A percentile compares a stretch with the other conserved stretches of the same genome.
Conservation (phyloP, 2,113 vertebrate species). For the Python bivittatus region DNA sequence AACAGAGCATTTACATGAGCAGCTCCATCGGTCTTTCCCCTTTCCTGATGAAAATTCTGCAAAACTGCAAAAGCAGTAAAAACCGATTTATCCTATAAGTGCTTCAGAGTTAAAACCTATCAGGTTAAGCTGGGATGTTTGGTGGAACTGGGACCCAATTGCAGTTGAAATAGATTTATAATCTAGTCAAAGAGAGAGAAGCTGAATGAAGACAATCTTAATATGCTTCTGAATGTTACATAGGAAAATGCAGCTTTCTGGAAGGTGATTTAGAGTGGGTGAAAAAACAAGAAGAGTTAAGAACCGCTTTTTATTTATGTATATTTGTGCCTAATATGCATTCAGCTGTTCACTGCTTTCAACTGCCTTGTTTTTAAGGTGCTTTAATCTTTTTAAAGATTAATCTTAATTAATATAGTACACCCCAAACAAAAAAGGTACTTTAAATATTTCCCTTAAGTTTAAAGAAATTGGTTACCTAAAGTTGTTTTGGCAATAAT, state of each 20-base stretch:
- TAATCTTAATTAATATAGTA: neutral
- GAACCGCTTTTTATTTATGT: neutral
- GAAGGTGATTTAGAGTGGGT: neutral
- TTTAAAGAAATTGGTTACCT: neutral
- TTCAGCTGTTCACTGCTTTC: neutral
- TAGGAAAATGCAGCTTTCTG: neutral
- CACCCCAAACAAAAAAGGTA: neutral
- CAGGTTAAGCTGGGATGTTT: neutral
- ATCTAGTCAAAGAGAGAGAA: neutral
- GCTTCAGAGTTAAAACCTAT: conserved; percentile 10
- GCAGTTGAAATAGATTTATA: conserved; percentile 12
- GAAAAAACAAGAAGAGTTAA: neutral
- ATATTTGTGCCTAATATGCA: neutral
- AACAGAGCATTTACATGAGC: no score
- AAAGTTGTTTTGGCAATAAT: neutral
- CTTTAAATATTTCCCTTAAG: neutral
- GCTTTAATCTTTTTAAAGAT: no score
- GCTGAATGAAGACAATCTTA: neutral
- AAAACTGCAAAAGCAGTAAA: no score
- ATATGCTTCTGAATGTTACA: neutral
- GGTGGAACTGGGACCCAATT: neutral
- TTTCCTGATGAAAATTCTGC: no score
- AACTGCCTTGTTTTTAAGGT: no score
- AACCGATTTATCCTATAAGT: conserved; percentile 9
- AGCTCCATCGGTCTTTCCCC: no score